Evolutionary conservation across 2,888 invertebrate genomes (phyloP).

Genomic region (Sphaeridia pumilis): DNA sequence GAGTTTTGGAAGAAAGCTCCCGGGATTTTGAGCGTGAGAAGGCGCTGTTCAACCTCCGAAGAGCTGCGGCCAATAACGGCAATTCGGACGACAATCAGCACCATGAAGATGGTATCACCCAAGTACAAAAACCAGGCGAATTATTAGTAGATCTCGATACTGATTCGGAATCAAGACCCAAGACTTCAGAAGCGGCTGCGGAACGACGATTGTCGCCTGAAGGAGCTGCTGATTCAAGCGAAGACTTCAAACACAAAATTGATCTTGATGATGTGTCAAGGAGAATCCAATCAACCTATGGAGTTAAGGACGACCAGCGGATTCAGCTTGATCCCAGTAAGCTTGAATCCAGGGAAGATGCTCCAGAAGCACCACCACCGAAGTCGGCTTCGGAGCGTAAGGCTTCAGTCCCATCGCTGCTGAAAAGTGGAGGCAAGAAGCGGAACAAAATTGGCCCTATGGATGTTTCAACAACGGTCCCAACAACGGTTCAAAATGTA

Average conservation of each 20-base stretch:
- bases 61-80: background rate
- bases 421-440: background rate
- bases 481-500: background rate
- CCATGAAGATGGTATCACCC: conserved; percentile 11
- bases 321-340: background rate
- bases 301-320: background rate
- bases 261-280: background rate
- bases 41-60: conserved; percentile 39
- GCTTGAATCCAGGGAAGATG: background rate
- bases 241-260: conserved; percentile 8
- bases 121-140: conserved; percentile 16
- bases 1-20: conserved; percentile 52
- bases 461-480: background rate
- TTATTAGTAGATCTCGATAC: background rate
- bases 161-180: too few species aligned
- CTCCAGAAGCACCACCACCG: background rate
- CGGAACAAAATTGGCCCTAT: background rate
- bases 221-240: conserved; percentile 20
- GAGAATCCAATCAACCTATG: background rate
- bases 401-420: background rate
- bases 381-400: background rate
- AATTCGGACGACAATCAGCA: background rate
- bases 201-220: conserved; percentile 24
- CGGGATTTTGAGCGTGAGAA: conserved; percentile 44
- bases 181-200: background rate